Conservation (phyloP, 2,113 vertebrate genomes). For the Gymnocephalus cernua region DNA sequence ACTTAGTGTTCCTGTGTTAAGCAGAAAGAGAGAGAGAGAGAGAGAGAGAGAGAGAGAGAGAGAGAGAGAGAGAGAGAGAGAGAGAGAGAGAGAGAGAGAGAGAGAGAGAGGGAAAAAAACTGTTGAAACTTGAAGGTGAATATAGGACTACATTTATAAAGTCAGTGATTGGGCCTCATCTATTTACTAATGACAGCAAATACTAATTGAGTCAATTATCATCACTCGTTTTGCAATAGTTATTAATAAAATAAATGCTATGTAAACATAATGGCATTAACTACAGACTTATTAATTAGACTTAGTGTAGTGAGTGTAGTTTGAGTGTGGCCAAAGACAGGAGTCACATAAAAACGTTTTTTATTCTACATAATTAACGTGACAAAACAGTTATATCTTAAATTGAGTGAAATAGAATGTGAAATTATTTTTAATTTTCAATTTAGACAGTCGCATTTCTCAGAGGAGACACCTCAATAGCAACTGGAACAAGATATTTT, state of each 20-base stretch:
- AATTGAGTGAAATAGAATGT: slow-evolving; percentile 77
- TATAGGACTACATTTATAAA: neutral
- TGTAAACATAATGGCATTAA: neutral
- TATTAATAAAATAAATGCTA: neutral
- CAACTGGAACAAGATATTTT: slow-evolving; percentile 72
- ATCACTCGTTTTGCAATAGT: neutral
- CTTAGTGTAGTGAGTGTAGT: neutral
- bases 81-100: no score
- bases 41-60: neutral
- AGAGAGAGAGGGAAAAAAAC: neutral
- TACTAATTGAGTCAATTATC: neutral
- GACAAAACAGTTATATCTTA: slow-evolving; percentile 58
- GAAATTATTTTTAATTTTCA: slow-evolving; percentile 77
- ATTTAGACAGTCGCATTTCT: slow-evolving; percentile 67
- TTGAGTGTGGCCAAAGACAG: neutral
- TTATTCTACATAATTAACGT: slow-evolving; percentile 45
- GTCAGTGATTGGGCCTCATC: neutral
- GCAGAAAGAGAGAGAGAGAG: neutral
- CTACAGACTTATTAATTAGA: neutral
- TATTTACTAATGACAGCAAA: neutral
- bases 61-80: neutral
- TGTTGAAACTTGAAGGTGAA: neutral
- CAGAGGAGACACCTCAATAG: slow-evolving; percentile 69
- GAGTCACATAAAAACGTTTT: no score
- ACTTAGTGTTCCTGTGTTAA: neutral